Base-by-base conservation (phyloP, 2,888 invertebrate species). In the Chrysolina oricalcia region DNA sequence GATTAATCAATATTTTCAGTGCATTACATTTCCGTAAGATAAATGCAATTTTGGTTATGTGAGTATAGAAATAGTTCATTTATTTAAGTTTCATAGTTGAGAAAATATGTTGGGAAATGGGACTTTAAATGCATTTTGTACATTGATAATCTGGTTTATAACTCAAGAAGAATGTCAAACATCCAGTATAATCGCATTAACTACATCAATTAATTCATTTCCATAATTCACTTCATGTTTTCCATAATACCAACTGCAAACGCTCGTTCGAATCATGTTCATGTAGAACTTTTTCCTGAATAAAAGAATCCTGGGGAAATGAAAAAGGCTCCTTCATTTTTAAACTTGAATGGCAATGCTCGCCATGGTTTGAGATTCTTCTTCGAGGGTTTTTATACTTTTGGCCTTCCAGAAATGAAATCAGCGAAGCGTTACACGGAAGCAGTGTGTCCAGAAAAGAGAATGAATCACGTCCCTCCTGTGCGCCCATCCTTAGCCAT, bases 381-480 rank as follows among this genome's bases (percentile, higher is more conserved):
- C 17, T 46, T 48, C 11, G 1, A 46, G 48, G 46, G 27, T 23
- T 66, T 66, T 66, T 66, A 41, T 41, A 9, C 2, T 66, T 23
- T 43, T 21, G 43, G 66, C 46, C 43, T 66, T 66, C 66, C 48
- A 66, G 66, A 66, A 66, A 66, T 66, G 70, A 65, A 66, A 59
- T 73, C 76, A 69, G 65, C 73, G 62, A 59, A 73, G 72, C 76
- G 70, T 70, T 62, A 73, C 73, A 66, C 50, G 73, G 73, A 77
- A 78, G 80, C 79, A 66, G 43, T 66, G 79, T 80, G 81, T 78
- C 72, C 78, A 74, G 79, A 76, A 77, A 81, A 76, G 80, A 76
- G 82, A 81, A 82, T 83, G 83, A 82, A 83, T 83, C 82, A 81
- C 81, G 77, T 76, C 76, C 79, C 81, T 76, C 73, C 59, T 72